Base-by-base conservation (phyloP, 2,888 invertebrate species). In the Clivina fossor region DNA sequence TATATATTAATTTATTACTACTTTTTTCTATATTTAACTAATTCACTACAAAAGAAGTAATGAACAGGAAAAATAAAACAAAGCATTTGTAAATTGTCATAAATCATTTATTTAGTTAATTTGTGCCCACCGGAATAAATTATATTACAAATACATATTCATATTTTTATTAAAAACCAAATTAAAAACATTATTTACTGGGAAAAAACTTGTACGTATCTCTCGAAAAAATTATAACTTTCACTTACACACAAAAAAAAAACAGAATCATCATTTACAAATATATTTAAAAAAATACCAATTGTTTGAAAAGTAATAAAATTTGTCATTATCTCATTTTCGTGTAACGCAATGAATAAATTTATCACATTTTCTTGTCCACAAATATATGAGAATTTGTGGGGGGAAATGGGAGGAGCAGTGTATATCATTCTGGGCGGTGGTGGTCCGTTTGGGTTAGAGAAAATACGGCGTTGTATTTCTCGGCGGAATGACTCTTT, bases 391-490 rank as follows among this genome's bases (percentile, higher is more conserved):
- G 44, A 26, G n/a, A n/a, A n/a, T n/a, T n/a, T n/a, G n/a, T n/a
- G n/a, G n/a, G n/a, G n/a, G n/a, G n/a, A n/a, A n/a, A 38, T 13
- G 9, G 46, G 16, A 8, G 24, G 32, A 38, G 30, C 28, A 30
- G 15, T 20, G 38, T 48, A n/a, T n/a, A n/a, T n/a, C n/a, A n/a
- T n/a, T n/a, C n/a, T n/a, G n/a, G n/a, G n/a, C n/a, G n/a, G n/a
- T 48, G 28, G 26, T 43, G 37, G 30, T 40, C 35, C 48, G 47
- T 41, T 32, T 20, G 49, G 54, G 62, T 72, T 85, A 97, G 76
- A 98, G 86, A 78, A 99, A 99, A 78, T 99, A 99, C 15, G 99
- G 98, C 60, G 96, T 96, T 51, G 92, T 90, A 68, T 88, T 91
- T 72, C 91, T 82, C 49, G 90, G 87, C 56, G 98, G 98, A 70